These are phyloP conservation scores for Drosophila sulfurigaster DNA, from an alignment of 1,140 invertebrate genomes.

Conservation along the genomic window DNA sequence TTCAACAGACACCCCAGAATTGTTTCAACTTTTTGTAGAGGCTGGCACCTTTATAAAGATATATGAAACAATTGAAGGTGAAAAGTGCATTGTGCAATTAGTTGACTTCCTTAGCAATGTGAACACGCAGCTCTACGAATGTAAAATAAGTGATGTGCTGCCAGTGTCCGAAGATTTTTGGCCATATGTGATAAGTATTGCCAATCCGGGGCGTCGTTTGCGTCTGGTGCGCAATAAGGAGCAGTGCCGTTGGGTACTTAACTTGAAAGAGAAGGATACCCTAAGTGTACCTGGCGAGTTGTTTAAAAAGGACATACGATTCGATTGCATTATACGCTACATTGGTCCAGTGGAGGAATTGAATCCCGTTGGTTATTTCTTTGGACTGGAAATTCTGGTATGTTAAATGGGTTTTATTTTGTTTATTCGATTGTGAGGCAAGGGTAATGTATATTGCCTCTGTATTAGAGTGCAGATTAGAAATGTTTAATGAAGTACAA, in stretches of 20 bases:
- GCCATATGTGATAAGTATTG: constrained; percentile 85
- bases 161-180: constrained; percentile 80
- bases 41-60: constrained; percentile 60
- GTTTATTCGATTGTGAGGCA: too few relatives aligned
- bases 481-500: too few relatives aligned
- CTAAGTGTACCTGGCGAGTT: constrained; percentile 81
- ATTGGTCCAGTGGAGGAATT: constrained; percentile 86
- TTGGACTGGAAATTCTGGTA: constrained; percentile 87
- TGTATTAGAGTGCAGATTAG: not conserved
- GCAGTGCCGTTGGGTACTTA: constrained; percentile 84
- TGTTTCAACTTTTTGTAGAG: constrained; percentile 25
- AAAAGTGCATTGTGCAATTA: constrained; percentile 59
- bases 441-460: not conserved
- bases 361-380: constrained; percentile 86
- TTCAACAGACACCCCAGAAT: not conserved
- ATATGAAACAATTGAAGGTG: constrained; percentile 14
- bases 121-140: constrained; percentile 60
- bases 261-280: constrained; percentile 71
- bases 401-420: not conserved
- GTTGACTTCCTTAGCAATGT: constrained; percentile 37
- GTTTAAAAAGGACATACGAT: constrained; percentile 52
- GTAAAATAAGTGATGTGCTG: constrained; percentile 34
- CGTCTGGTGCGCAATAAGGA: constrained; percentile 85
- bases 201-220: constrained; percentile 85
- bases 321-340: constrained; percentile 85